Conservation (phyloP, 2,113 vertebrate genomes). For the Mustelus asterias region DNA sequence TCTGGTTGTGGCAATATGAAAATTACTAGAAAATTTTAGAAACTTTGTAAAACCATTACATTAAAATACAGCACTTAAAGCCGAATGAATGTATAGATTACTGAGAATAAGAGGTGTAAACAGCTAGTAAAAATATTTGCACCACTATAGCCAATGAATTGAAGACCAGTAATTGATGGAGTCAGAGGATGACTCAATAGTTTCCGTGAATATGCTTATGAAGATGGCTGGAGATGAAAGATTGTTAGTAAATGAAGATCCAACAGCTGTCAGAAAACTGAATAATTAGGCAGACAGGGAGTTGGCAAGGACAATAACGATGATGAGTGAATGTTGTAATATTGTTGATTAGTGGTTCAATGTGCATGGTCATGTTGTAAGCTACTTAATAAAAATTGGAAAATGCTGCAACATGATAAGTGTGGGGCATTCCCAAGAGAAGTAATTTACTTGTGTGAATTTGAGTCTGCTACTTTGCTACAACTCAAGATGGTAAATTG, state of each 20-base stretch:
- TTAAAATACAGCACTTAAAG: neutral
- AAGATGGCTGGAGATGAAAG: neutral
- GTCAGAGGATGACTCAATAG: too few relatives aligned
- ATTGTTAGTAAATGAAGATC: neutral
- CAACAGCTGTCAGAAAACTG: neutral
- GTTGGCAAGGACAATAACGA: neutral
- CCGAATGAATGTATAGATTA: neutral
- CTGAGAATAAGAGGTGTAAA: neutral
- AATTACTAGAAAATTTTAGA: neutral
- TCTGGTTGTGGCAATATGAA: too few relatives aligned
- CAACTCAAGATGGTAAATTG: neutral
- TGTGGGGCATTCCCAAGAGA: neutral
- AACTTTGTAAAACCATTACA: neutral
- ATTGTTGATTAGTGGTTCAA: neutral
- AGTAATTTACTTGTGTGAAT: neutral
- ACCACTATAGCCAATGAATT: neutral
- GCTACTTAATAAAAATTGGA: neutral
- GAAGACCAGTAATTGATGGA: neutral
- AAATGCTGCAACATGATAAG: neutral
- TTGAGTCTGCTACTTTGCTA: neutral
- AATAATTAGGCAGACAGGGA: neutral
- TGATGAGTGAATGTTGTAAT: neutral
- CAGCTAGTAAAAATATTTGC: neutral
- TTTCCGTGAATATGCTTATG: neutral
- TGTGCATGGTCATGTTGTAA: neutral